Conservation (phyloP, 2,797 vertebrate genomes). For the Choloepus didactylus region DNA sequence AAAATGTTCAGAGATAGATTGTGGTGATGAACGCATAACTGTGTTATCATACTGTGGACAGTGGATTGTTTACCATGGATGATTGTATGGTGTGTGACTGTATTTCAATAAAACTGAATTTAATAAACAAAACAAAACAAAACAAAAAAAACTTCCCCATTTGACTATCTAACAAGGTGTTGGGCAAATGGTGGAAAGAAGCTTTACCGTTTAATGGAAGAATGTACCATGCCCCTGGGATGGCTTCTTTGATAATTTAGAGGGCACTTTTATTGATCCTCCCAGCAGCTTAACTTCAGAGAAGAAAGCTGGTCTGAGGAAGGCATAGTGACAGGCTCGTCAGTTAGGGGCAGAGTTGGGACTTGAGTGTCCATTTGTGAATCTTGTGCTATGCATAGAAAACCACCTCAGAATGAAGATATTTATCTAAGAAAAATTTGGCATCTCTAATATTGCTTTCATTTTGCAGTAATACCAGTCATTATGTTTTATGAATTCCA, state of each 20-base stretch:
- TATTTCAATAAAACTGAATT: too few species aligned
- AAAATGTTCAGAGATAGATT: too few species aligned
- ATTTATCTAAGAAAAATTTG: not conserved
- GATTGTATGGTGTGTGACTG: too few species aligned
- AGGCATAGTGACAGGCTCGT: accelerated
- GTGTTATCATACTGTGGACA: too few species aligned
- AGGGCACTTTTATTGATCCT: not conserved
- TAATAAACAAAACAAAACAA: too few species aligned
- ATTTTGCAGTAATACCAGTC: not conserved
- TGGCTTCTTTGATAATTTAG: not conserved
- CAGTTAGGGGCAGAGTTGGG: not conserved
- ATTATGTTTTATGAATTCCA: not conserved
- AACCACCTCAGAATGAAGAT: not conserved
- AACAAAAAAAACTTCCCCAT: not conserved
- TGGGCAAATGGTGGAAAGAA: not conserved
- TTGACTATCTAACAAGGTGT: not conserved
- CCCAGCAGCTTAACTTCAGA: not conserved
- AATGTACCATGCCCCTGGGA: not conserved
- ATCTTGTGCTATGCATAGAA: not conserved
- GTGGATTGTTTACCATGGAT: too few species aligned
- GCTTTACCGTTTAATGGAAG: not conserved
- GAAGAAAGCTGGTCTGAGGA: not conserved
- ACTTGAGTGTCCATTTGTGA: not conserved
- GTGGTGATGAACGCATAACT: too few species aligned
- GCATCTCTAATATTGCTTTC: not conserved